Percentiles rank a stretch among this genome's conserved stretches.
Conservation (phyloP, 1,140 invertebrate species). For the Caenorhabditis inopinata region DNA sequence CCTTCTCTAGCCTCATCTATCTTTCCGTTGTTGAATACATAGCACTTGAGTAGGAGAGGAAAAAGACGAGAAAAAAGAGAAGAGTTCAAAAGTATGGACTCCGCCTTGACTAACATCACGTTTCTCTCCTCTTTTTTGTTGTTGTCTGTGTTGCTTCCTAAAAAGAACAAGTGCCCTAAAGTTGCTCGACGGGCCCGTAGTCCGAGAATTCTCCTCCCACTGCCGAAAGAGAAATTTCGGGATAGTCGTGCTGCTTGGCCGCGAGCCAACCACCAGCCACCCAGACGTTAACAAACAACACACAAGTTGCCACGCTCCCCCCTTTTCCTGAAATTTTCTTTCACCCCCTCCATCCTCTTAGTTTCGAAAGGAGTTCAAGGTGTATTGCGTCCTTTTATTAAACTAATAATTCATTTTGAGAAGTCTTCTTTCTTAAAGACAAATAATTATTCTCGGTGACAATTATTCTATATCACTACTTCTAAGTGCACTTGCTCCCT, state of each 20-base stretch:
- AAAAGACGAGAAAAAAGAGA: too few species aligned
- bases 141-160: not conserved
- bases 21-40: slow-evolving; percentile 27
- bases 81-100: slow-evolving; percentile 24
- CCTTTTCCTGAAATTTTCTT: not conserved
- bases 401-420: too few species aligned
- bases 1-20: not conserved
- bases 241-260: slow-evolving; percentile 12
- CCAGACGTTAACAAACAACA: slow-evolving; percentile 29
- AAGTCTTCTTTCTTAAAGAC: too few species aligned
- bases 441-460: too few species aligned
- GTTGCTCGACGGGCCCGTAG: not conserved
- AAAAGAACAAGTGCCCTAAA: not conserved
- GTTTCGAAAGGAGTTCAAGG: too few species aligned
- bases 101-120: not conserved
- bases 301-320: not conserved
- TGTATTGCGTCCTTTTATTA: too few species aligned
- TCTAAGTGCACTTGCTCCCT: not conserved
- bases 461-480: too few species aligned
- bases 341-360: too few species aligned
- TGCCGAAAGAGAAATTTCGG: not conserved
- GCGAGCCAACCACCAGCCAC: slow-evolving; percentile 26
- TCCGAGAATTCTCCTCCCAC: not conserved
- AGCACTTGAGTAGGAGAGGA: not conserved
- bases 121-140: not conserved